These are phyloP conservation scores for Elephantulus edwardii DNA, from an alignment of 2,113 vertebrate genomes.

Conservation along the genomic window DNA sequence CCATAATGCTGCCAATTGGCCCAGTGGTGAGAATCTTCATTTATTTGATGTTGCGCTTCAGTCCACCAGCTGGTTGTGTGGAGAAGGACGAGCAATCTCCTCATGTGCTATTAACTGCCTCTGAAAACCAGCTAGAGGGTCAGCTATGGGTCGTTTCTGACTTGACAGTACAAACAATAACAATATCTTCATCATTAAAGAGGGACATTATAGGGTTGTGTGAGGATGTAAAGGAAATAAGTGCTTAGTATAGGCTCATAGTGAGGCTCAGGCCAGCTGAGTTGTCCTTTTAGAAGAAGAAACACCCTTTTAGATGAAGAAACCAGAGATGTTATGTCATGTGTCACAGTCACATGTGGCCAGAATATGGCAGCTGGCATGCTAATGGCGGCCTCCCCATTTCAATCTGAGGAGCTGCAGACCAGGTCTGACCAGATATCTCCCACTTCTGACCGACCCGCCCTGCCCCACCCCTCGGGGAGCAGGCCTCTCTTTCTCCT, in stretches of 20 bases:
- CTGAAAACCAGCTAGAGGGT: too few species aligned
- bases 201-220: background rate
- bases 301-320: background rate
- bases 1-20: too few species aligned
- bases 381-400: background rate
- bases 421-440: background rate
- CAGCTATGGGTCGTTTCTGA: too few species aligned
- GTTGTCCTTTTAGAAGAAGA: background rate
- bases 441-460: too few species aligned
- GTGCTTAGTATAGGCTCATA: background rate
- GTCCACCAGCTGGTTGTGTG: too few species aligned
- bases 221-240: background rate
- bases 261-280: background rate
- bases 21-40: too few species aligned
- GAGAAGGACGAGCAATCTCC: too few species aligned
- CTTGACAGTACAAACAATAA: too few species aligned
- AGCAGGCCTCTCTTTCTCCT: background rate
- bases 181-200: background rate
- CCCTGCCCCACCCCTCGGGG: accelerated
- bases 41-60: too few species aligned
- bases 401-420: background rate
- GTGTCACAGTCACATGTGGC: background rate
- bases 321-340: background rate
- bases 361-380: background rate
- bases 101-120: too few species aligned